These are phyloP conservation scores for Diorhabda carinulata DNA, from an alignment of 1,140 invertebrate species.

Conservation along the genomic window DNA sequence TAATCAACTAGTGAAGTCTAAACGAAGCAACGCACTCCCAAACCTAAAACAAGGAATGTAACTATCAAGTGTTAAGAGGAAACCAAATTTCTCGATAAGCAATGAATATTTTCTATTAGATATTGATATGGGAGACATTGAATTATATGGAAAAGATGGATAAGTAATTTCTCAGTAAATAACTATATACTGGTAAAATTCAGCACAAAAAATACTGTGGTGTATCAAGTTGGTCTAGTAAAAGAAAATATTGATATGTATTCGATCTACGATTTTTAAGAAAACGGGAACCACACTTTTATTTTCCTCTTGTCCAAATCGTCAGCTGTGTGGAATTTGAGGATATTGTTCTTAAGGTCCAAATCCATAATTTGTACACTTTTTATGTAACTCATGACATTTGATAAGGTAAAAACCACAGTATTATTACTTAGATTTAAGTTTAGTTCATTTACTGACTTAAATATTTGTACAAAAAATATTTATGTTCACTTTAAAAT, in stretches of 20 bases:
- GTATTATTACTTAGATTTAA: too few relatives aligned
- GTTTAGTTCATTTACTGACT: too few relatives aligned
- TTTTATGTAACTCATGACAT: too few relatives aligned
- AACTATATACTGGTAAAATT: constrained; percentile 10
- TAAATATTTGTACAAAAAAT: too few relatives aligned
- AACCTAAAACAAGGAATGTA: constrained; percentile 1
- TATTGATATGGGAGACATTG: not conserved
- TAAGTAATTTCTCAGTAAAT: constrained; percentile 13
- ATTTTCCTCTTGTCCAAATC: constrained; percentile 6
- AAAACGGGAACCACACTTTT: constrained; percentile 6
- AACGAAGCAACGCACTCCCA: constrained; percentile 5
- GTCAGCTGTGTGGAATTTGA: constrained; percentile 7
- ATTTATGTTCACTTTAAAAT: too few relatives aligned
- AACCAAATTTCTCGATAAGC: not conserved
- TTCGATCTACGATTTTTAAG: constrained; percentile 6
- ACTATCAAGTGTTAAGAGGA: not conserved
- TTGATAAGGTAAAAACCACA: too few relatives aligned
- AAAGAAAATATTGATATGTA: constrained; percentile 1
- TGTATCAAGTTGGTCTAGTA: constrained; percentile 4
- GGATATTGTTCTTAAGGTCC: constrained; percentile 12
- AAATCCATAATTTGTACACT: not conserved
- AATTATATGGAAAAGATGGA: constrained; percentile 10
- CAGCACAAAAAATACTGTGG: constrained; percentile 8
- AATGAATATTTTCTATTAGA: constrained; percentile 2
- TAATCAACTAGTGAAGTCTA: not conserved